Evolutionary conservation across 2,888 invertebrate genomes (phyloP).

Genomic region (Nomada goodeniana): DNA sequence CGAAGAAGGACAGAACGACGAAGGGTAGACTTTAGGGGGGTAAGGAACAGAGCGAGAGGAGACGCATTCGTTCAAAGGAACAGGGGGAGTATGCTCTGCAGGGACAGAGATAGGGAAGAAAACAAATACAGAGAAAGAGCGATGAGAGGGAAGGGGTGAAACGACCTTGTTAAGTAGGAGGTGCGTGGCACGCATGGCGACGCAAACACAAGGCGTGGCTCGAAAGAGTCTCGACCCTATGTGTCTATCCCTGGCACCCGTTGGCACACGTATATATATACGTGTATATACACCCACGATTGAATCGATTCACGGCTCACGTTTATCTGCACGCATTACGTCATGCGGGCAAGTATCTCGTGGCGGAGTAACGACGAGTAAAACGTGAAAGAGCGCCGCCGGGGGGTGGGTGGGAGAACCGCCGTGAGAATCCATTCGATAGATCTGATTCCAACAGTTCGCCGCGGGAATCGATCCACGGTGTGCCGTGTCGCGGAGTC

Average conservation of each 20-base stretch:
- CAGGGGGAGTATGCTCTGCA: background rate
- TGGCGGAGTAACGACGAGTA: conserved; percentile 38
- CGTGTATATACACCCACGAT: conserved; percentile 42
- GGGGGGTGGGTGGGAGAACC: conserved; percentile 12
- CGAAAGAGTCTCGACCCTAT: conserved; percentile 73
- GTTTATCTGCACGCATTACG: conserved; percentile 67
- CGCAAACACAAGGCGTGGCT: conserved; percentile 82
- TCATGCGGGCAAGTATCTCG: conserved; percentile 56
- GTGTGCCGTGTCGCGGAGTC: background rate
- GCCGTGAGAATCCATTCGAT: conserved; percentile 44
- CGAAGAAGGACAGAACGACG: conserved; percentile 11
- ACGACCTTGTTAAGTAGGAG: conserved; percentile 80
- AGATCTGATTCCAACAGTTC: conserved; percentile 41
- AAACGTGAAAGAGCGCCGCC: conserved; percentile 46
- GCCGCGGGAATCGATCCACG: conserved; percentile 33
- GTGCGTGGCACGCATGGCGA: conserved; percentile 83
- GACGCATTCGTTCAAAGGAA: background rate
- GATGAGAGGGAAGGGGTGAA: conserved; percentile 45
- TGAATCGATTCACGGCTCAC: conserved; percentile 42
- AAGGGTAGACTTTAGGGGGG: conserved; percentile 6
- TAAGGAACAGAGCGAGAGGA: background rate
- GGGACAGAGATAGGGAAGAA: background rate
- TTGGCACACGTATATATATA: conserved; percentile 40
- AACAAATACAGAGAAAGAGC: conserved; percentile 5
- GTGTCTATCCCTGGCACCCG: conserved; percentile 51